Evolutionary conservation across 2,797 vertebrate genomes (phyloP), one percentile per base, ranked within the genome.

Genomic region (Argentina silus): DNA sequence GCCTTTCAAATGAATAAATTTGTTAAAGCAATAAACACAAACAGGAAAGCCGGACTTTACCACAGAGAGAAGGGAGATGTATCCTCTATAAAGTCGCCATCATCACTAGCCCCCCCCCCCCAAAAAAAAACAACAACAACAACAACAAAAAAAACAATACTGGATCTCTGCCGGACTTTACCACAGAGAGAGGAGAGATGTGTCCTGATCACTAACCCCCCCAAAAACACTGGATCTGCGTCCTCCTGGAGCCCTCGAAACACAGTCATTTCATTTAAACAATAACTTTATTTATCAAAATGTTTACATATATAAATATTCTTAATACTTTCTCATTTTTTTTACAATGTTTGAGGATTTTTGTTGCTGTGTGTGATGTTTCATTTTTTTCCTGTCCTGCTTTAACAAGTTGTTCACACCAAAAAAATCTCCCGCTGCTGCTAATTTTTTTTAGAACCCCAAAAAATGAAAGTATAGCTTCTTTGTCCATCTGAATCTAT

Each of bases 301-400:
- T 91, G 50, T 95, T 95, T 96, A 98, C 97, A 99, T 98, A 98
- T 98, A 99, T 99, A 99, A 98, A 99, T 99, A 98, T 98, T 96
- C 3, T 94, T 96, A 96, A 97, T 96, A 95, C 95, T n/a, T 14
- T 53, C 14, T 53, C 50, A 53, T 6, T 53, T 53, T 96, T 97
- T 93, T 91, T 96, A 97, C 96, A 98, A 95, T 94, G 95, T 91
- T 92, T 94, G 93, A 95, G 93, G 93, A 93, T 94, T 92, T 92
- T 82, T 87, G 90, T 94, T 94, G 93, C 81, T 86, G 76, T 74
- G 83, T 85, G 78, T 83, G 85, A 76, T 70, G 63, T 89, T 85
- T 90, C 88, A 77, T 77, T 78, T 82, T 78, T n/a, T n/a, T n/a
- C n/a, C n/a, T n/a, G n/a, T 14, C 45, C 44, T n/a, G 53, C 15